Base-by-base conservation (phyloP, 2,113 vertebrate species). In the Apodemus speciosus region DNA sequence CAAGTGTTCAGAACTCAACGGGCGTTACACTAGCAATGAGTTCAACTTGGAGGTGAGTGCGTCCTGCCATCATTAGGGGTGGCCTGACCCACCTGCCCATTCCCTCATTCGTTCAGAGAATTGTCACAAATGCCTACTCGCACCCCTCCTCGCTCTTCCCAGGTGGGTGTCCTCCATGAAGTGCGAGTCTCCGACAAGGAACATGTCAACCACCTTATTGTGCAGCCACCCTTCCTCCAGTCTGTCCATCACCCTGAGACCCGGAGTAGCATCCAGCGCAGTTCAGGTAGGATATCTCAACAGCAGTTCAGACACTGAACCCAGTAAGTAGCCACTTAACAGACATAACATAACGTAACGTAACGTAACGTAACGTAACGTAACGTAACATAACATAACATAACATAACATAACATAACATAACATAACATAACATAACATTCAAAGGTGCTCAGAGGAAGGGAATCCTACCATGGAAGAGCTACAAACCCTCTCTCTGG, bases 1-100 rank as follows among this genome's bases (percentile, higher is more conserved):
- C 96, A 99, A 99, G 94, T 99, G 99, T 97, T 99, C 99, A 0
- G 99, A 99, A 96, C 98, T 99, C 79, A 99, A 99, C 0, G 99
- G 99, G 49, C 99, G 99, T 35, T 99, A 99, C 96, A 99, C 98
- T 76, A 99, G 99, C 98, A 99, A 99, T 18, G 99, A 99, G 95
- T 99, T 99, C 97, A 99, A 98, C 94, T 72, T 99, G 94, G 99
- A 99, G 99, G 99, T 99, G 84, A 98, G 97, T n/a, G 85, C 98
- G 92, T 15, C 46, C 32, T 75, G 46, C 2, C 1, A 11, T 9
- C 9, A 3, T 18, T 7, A 60, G 49, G 87, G 51, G 20, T 46
- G 23, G 20, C 46, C 60, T 32, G 6, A 35, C 18, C 49, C 38
- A 11, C 20, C 66, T 49, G 8, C 15, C 15, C 15, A 5, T 62